A percentile compares a stretch with the other conserved stretches of the same genome.
Evolutionary conservation across 2,888 invertebrate genomes (phyloP).

Genomic region (Polymixis flavicincta): DNA sequence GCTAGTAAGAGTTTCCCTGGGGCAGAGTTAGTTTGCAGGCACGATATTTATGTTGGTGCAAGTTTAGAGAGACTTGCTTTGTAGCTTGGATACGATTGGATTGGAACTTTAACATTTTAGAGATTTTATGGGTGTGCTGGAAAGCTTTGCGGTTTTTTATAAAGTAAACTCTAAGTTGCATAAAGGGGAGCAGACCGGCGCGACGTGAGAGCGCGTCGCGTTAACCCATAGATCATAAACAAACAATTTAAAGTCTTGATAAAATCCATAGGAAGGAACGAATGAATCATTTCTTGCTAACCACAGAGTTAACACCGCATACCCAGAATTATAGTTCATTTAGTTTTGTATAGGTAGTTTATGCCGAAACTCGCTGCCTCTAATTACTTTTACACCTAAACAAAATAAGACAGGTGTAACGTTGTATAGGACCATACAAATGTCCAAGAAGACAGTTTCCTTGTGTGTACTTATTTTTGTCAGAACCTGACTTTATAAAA

Average conservation of each 20-base stretch:
- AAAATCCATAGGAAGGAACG: too few relatives aligned
- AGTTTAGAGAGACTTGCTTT: background rate
- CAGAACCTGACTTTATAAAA: background rate
- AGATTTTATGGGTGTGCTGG: background rate
- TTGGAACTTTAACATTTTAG: background rate
- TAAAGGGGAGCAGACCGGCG: too few relatives aligned
- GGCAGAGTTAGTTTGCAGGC: conserved; percentile 34
- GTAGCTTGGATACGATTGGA: background rate
- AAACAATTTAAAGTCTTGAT: too few relatives aligned
- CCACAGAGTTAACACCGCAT: too few relatives aligned
- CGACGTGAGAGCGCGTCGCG: too few relatives aligned
- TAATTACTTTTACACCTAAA: background rate
- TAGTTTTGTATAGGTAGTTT: background rate
- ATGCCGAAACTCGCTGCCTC: background rate
- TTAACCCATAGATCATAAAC: background rate
- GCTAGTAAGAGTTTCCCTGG: conserved; percentile 32
- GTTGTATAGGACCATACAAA: conserved; percentile 6
- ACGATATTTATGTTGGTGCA: conserved; percentile 3
- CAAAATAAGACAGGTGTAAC: conserved; percentile 5
- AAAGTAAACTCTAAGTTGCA: too few relatives aligned
- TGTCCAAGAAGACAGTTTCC: conserved; percentile 9
- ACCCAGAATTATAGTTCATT: too few relatives aligned
- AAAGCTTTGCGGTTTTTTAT: background rate
- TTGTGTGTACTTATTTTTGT: background rate
- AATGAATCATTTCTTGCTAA: too few relatives aligned